Conservation (phyloP, 2,888 invertebrate species). For the Dendrolimus houi region DNA sequence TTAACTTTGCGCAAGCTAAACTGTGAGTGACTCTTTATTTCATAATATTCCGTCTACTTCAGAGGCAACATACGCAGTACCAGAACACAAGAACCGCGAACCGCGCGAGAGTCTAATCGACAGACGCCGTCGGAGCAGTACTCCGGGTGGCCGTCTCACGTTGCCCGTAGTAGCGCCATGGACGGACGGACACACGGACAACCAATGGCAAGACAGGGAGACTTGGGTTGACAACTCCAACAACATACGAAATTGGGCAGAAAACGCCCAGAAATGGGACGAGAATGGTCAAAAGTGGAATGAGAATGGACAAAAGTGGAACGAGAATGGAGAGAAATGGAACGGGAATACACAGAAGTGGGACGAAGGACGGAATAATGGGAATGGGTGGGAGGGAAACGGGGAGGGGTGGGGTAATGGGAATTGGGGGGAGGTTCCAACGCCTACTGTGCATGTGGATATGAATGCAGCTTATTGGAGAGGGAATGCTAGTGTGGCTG, state of each 20-base stretch:
- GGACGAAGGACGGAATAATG: constrained; percentile 33
- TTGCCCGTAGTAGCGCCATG: constrained; percentile 42
- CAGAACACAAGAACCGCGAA: constrained; percentile 52
- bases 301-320: constrained; percentile 39
- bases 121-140: constrained; percentile 54
- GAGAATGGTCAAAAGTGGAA: constrained; percentile 40
- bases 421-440: constrained; percentile 60
- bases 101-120: constrained; percentile 51
- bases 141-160: constrained; percentile 54
- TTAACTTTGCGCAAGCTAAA: too few species aligned
- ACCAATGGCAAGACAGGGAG: constrained; percentile 42
- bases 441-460: constrained; percentile 63
- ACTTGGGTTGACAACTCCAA: constrained; percentile 59
- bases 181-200: constrained; percentile 28
- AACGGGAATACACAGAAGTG: constrained; percentile 24
- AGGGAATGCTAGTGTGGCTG: constrained; percentile 60
- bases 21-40: background rate
- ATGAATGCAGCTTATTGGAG: constrained; percentile 62
- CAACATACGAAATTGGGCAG: constrained; percentile 56
- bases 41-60: background rate
- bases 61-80: constrained; percentile 66
- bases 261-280: constrained; percentile 48
- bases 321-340: constrained; percentile 29
- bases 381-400: constrained; percentile 44
- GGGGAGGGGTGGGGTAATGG: constrained; percentile 47